Evolutionary conservation across 23 tunicate species (phyloP), one percentile per base, ranked within the genome.

Genomic region (Halocynthia roretzi): DNA sequence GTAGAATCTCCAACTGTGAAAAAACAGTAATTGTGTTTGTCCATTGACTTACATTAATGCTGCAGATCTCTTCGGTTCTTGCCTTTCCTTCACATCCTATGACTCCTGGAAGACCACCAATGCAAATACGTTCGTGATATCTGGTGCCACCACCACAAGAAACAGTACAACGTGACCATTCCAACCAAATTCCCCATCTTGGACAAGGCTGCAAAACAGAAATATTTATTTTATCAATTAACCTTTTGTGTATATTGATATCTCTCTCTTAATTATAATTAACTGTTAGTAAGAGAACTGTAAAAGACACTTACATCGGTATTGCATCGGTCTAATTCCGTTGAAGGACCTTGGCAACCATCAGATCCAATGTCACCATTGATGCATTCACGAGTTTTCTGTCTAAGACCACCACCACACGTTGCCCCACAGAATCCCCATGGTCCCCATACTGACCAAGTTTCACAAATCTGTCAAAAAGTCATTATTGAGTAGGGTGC

Each of bases 121-220:
- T 48, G 55, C 96, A 85, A 0, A 2, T 56, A 17, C 90, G 83
- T 52, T 56, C 12, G 11, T 81, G 70, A 0, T 48, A 6, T 20
- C 72, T 83, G 19, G 54, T 77, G 8, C 97, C 97, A 11, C 82
- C 84, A 10, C 87, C 93, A 70, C 97, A 91, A 10, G 97, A 53
- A 17, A 63, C 71, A 53, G 81, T 77, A 64, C 97, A 91, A 8
- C 31, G 82, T 10, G 70, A 68, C 80, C 31, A 88, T 62, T 88
- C 84, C 5, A 77, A 53, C 68, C 62, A 91, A 7, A 56, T 62
- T 8, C 73, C 69, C 93, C 93, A 91, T 10, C 21, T 11, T n/a
- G 97, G 88, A 74, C 97, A 91, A 23, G 72, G 71, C 95, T 88
- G 70, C 48, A 78, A 63, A 71, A 15, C 64, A 60, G 64, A 60